Evolutionary conservation across 37 sponge, comb jelly and placozoan species (phyloP), one percentile per base, ranked within the genome.

Genomic region (Cladorhizidae sp.): DNA sequence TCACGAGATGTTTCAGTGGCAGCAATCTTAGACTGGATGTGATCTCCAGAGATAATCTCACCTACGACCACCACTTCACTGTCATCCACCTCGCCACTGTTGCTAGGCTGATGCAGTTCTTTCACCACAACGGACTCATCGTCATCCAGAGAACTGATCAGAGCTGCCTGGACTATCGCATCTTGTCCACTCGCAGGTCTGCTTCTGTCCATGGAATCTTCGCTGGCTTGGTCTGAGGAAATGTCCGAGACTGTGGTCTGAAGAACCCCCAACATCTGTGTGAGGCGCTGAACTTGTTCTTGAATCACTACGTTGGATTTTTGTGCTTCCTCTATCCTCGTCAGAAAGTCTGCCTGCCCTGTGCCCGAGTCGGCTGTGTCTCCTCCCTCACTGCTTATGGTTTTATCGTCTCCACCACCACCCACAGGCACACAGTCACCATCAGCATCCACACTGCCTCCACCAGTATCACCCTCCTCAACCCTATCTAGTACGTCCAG

Each of bases 41-140:
- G 8, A 12, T 45, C 49, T 2, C 45, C 28, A 21, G 40, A 29
- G 2, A 63, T 23, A 28, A 82, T 37, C 32, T 82, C 49, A 37
- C 83, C 50, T 42, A 63, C 75, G 49, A 71, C 40, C 37, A 72
- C 45, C 59, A 83, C 83, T 55, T 73, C 39, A 42, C 83, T 67
- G 42, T 73, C 67, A 74, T 61, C 67, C 42, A 58, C 59, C 26
- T 25, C 17, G 2, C 35, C 36, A 32, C 35, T 65, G 67, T 65
- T 31, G 35, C 33, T 14, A 3, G 67, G 67, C 35, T 65, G 67
- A 33, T 5, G 5, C 67, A 31, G 35, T 32, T 31, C 67, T 12
- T 65, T 12, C 8, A 26, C 8, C 59, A 26, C 59, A 26, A 21
- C 59, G 6, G 59, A 58, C 7, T 65, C 67, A 17, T 31, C 31